Base-by-base conservation (phyloP, 2,797 vertebrate species). In the Schizopygopsis pylzovi region DNA sequence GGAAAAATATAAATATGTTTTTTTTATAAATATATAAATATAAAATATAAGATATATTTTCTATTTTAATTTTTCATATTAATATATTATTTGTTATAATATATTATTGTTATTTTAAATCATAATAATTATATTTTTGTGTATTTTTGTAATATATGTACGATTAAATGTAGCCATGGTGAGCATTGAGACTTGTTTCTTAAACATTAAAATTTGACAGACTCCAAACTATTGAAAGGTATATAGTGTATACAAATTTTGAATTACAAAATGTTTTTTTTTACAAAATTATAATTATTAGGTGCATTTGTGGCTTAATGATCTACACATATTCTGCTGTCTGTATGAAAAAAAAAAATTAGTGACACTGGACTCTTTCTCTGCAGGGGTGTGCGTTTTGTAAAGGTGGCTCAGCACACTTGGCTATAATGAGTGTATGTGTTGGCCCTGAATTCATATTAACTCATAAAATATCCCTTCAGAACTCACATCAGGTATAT, bases 401-500 rank as follows among this genome's bases (percentile, higher is more conserved):
- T 54, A 7, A 59, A 59, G 67, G 22, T 59, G 49, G 41, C n/a
- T 71, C 52, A 8, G 22, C n/a, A 72, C 5, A 61, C 41, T 45
- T 10, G 41, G 12, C 9, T 61, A 28, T 82, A 82, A 73, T 73
- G 11, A 72, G n/a, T 45, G 11, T 59, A 73, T 45, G 54, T 73
- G 81, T 73, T 61, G 11, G 9, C 9, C 45, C 56, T 63, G 25
- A 83, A 75, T 63, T 63, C 56, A 75, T 25, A 49, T 8, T 63
- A 63, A 75, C 6, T 73, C 45, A 56, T 61, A 63, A 73, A 71
- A 73, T 45, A 59, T 82, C 25, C 39, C 12, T 33, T 47, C 11
- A 61, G 67, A 25, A 56, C 5, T 18, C 16, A 59, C 73, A 76
- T 77, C 73, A 25, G 83, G 81, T 86, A 63, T 86, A 49, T 28